phyloP scores from a whole-genome alignment of 2,888 invertebrate genomes.

The Cephus pulcher region DNA sequence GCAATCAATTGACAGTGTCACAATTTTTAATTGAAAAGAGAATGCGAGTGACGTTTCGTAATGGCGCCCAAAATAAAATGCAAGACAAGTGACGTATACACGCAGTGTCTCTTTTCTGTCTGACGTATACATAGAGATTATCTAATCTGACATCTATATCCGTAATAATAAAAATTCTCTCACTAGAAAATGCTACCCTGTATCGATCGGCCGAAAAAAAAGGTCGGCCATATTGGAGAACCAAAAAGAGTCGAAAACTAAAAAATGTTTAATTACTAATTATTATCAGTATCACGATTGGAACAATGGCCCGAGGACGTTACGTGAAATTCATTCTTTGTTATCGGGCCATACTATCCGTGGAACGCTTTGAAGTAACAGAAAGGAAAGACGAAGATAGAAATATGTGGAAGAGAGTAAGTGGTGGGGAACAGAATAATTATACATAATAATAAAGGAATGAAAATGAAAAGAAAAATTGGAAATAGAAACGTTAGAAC shows the following conservation, averaged over 20 bases:
- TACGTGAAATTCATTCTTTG: neutral
- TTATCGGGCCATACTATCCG: neutral
- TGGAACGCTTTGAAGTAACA: neutral
- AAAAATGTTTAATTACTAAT: neutral
- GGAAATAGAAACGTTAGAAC: slow-evolving; percentile 6
- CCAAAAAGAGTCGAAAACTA: neutral
- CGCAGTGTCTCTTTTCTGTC: neutral
- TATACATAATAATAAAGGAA: neutral
- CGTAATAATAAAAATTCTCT: slow-evolving; percentile 3
- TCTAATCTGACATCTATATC: neutral
- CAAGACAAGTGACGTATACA: neutral
- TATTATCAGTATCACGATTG: neutral
- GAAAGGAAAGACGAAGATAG: neutral
- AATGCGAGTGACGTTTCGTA: neutral
- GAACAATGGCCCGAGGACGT: neutral
- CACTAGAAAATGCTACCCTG: slow-evolving; percentile 20
- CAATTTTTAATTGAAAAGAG: neutral
- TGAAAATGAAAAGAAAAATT: slow-evolving; percentile 4
- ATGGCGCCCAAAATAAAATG: neutral
- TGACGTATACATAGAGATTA: neutral
- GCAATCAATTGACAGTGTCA: neutral
- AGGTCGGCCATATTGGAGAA: neutral
- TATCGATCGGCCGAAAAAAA: slow-evolving; percentile 1
- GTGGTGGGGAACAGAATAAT: neutral
- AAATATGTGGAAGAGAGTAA: neutral